Base-by-base conservation (phyloP, 2,797 vertebrate species). In the Cynopterus sphinx region DNA sequence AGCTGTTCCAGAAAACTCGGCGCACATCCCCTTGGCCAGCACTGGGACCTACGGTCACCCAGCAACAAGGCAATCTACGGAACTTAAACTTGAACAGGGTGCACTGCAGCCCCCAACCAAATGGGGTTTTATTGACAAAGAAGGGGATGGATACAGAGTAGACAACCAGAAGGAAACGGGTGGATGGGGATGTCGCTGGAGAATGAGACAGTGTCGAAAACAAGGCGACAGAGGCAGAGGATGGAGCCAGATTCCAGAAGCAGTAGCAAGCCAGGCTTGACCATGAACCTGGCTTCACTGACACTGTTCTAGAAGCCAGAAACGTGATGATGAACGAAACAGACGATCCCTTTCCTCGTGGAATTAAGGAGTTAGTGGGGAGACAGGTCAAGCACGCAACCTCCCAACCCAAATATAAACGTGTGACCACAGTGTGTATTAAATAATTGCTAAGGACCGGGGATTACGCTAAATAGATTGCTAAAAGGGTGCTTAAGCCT, bases 161-260 rank as follows among this genome's bases (percentile, higher is more conserved):
- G 51, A 16, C 41, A 88, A 9, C 33, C 28, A 63, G 59, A 75
- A 55, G 70, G 43, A 11, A 36, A 15, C 13, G 53, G 10, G 6
- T 36, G 2, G 6, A 17, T 0, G 17, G 6, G 8, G 4, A 2
- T 4, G 17, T 49, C 7, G 15, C 26, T 63, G 39, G n/a, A 65
- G 53, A 75, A 83, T 21, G 31, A 55, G 41, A 49, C 11, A 5
- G n/a, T 7, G 39, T 15, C 46, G 24, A 5, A 46, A 31, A 22
- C 31, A 2, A 71, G 63, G 78, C 24, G 10, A 36, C 61, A 75
- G 26, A 24, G n/a, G 19, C 5, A 6, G 31, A 19, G 1, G 65
- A 13, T 0, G 28, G 28, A 46, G 6, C 22, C 57, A 67, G 78
- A 59, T 24, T 8, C 36, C 26, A 53, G 36, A 36, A 67, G 51